These are phyloP conservation scores for Mustelus asterias DNA, from an alignment of 2,113 vertebrate species.

Conservation along the genomic window DNA sequence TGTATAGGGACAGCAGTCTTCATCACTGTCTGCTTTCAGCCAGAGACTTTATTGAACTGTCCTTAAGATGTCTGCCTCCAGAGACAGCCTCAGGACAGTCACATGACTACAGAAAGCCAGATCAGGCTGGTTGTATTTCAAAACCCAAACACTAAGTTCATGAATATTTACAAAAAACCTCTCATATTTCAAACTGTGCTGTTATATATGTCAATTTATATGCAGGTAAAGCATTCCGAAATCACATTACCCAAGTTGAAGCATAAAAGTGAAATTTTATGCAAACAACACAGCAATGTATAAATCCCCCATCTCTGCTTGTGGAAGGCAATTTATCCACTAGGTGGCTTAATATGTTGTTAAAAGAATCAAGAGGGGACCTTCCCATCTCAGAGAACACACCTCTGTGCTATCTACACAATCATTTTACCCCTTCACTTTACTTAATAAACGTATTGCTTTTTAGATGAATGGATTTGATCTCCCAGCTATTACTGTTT, in stretches of 20 bases:
- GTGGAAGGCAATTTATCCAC: constrained; percentile 12
- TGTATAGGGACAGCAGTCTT: no score
- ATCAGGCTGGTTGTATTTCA: no score
- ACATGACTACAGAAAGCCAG: no score
- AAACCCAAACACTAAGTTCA: not conserved
- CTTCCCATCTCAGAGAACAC: not conserved
- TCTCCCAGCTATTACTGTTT: not conserved
- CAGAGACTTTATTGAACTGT: no score
- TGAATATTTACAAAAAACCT: not conserved
- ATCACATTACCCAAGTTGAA: not conserved
- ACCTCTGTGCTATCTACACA: not conserved
- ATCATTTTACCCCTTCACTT: not conserved
- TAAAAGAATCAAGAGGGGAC: not conserved
- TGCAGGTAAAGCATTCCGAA: not conserved
- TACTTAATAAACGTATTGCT: not conserved
- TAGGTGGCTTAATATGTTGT: constrained; percentile 10
- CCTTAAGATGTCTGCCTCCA: no score
- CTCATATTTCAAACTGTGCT: not conserved
- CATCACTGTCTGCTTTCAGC: no score
- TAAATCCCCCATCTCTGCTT: not conserved
- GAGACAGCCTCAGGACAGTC: no score
- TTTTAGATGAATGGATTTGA: not conserved
- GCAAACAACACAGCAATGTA: not conserved
- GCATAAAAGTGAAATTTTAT: not conserved
- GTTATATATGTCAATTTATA: not conserved